A percentile compares a stretch with the other conserved stretches of the same genome.
phyloP scores from a whole-genome alignment of 1,140 invertebrate species.

The Drosophila nigrodunni region DNA sequence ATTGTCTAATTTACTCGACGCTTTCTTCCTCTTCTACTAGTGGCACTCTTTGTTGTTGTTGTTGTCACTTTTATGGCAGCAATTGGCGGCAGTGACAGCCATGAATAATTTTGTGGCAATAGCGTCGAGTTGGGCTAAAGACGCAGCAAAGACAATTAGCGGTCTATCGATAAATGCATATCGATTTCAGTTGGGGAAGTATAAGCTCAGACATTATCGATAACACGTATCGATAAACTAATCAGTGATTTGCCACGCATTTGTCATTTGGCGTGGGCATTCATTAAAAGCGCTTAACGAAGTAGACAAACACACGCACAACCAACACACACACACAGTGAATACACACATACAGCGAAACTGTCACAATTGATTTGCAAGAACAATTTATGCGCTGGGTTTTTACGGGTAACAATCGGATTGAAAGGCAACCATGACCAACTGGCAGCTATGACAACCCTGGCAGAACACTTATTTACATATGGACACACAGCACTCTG shows the following conservation, averaged over 20 bases:
- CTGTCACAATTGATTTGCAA: slow-evolving; percentile 52
- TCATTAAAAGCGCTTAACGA: slow-evolving; percentile 42
- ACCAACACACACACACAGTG: background rate
- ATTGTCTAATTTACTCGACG: slow-evolving; percentile 3
- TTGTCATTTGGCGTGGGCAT: slow-evolving; percentile 19
- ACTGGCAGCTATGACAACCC: slow-evolving; percentile 48
- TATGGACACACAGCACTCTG: slow-evolving; percentile 27
- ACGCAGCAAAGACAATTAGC: background rate
- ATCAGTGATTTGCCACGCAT: slow-evolving; percentile 17
- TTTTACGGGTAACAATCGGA: slow-evolving; percentile 27
- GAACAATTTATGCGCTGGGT: slow-evolving; percentile 34
- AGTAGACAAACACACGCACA: slow-evolving; percentile 33
- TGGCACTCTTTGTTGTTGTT: slow-evolving; percentile 1
- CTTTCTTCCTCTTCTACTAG: background rate
- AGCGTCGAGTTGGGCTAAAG: background rate
- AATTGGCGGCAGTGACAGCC: slow-evolving; percentile 32
- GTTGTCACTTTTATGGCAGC: slow-evolving; percentile 50
- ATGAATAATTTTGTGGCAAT: slow-evolving; percentile 38
- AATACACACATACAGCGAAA: background rate
- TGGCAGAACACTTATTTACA: slow-evolving; percentile 46
- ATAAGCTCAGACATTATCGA: background rate
- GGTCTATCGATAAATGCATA: slow-evolving; percentile 11
- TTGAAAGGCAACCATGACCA: slow-evolving; percentile 42
- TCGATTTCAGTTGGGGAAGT: background rate
- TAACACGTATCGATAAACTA: slow-evolving; percentile 13